Evolutionary conservation across 1,140 invertebrate genomes (phyloP).

Genomic region (Chionoecetes opilio): DNA sequence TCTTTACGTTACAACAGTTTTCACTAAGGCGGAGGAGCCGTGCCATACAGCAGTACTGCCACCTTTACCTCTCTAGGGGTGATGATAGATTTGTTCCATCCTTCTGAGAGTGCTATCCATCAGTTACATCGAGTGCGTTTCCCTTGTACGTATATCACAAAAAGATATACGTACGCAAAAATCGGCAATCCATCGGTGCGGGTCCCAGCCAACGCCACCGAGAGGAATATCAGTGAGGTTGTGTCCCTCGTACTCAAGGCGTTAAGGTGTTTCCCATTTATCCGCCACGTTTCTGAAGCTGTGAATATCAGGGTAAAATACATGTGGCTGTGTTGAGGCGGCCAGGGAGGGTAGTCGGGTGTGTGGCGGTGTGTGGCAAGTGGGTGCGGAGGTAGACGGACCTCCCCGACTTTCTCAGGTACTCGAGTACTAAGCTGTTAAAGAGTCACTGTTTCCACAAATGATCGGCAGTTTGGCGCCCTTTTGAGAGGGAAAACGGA

Average conservation of each 20-base stretch:
- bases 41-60: neutral
- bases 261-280: neutral
- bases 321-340: neutral
- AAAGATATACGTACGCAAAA: slow-evolving; percentile 43
- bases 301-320: neutral
- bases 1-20: slow-evolving; percentile 67
- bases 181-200: slow-evolving; percentile 49
- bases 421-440: slow-evolving; percentile 73
- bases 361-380: slow-evolving; percentile 64
- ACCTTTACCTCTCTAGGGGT: neutral
- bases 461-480: slow-evolving; percentile 63
- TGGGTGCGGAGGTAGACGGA: slow-evolving; percentile 51
- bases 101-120: neutral
- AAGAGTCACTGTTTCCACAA: slow-evolving; percentile 66
- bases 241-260: neutral
- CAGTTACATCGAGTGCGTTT: neutral
- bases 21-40: neutral
- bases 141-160: neutral
- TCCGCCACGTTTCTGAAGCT: neutral
- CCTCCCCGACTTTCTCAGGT: slow-evolving; percentile 66
- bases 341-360: neutral
- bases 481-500: slow-evolving; percentile 64
- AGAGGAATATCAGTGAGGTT: neutral
- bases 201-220: neutral
- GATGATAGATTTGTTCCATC: neutral